Percentiles rank a stretch among this genome's conserved stretches.
These are phyloP conservation scores for Platysternon megacephalum DNA, from an alignment of 2,113 vertebrate species.

Conservation along the genomic window DNA sequence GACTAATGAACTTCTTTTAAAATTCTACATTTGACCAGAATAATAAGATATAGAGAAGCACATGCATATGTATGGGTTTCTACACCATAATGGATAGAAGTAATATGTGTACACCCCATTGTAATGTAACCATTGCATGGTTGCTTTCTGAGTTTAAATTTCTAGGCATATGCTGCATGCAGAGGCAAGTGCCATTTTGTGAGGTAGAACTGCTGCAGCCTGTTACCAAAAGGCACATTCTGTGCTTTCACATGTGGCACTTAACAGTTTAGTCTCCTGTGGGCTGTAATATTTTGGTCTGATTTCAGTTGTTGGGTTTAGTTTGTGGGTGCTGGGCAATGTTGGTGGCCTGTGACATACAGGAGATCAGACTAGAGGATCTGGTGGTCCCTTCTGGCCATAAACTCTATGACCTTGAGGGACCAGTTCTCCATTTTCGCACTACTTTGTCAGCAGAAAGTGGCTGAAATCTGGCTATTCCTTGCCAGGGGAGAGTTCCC, in stretches of 20 bases:
- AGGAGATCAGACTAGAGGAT: neutral
- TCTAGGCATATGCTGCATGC: rapidly evolving
- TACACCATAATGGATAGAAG: neutral
- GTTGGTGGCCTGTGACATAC: neutral
- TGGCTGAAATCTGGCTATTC: neutral
- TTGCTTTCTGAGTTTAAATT: neutral
- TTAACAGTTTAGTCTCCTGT: neutral
- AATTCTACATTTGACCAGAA: neutral
- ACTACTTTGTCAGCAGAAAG: neutral
- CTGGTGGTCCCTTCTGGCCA: neutral
- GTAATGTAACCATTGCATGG: neutral
- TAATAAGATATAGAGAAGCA: neutral
- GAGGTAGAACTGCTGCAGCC: neutral
- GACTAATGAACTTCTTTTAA: neutral
- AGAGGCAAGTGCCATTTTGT: neutral
- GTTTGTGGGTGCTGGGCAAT: neutral
- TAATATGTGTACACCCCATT: neutral
- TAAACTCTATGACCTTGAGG: neutral
- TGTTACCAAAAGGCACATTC: neutral
- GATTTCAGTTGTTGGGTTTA: neutral
- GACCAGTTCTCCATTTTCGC: neutral
- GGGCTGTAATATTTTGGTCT: neutral
- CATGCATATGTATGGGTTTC: neutral
- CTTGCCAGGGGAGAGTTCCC: neutral
- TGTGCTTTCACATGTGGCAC: neutral